Base-by-base conservation (phyloP, 2,113 vertebrate genomes). In the Zonotrichia leucophrys region DNA sequence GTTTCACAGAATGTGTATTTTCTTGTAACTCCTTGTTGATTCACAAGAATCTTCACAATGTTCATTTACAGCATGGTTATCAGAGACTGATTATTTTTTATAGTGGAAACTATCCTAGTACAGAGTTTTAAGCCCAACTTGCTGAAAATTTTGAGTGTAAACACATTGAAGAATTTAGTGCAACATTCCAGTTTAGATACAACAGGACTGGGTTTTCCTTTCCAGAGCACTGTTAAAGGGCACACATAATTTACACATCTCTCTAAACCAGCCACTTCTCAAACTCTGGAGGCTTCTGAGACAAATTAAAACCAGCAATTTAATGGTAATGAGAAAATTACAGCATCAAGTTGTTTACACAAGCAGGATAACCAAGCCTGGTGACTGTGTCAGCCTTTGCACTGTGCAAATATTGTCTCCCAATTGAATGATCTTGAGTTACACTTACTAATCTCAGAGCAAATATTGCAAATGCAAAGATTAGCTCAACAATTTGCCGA, bases 261-360 rank as follows among this genome's bases (percentile, higher is more conserved):
- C 60, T 72, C 60, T 64, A 72, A 87, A 78, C 10, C 44, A 49
- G 52, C 4, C 19, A 69, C 75, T 91, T 89, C 70, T 84, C 87
- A 60, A 74, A 91, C 44, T 46, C 55, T 30, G 10, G 83, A 90
- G 58, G 78, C 33, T 81, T 84, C 60, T 39, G 56, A 93, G 83
- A 35, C 56, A 87, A 92, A 95, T 92, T 93, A 64, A 72, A 74
- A 78, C 0, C 44, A 66, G 69, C 74, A 94, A 64, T 89, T 94
- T 89, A 89, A 92, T 24, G 60, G 60, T 46, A 91, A 89, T 68
- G 66, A 89, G 91, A 86, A 96, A 97, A 95, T 87, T 90, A 56
- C 60, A 28, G 46, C 80, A 75, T 82, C 69, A 49, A 79, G 67
- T 82, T 89, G 89, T 91, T 97, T 94, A 79, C 69, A 89, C 44